Base-by-base conservation (phyloP, 2,113 vertebrate genomes). In the Bambusicola thoracicus region DNA sequence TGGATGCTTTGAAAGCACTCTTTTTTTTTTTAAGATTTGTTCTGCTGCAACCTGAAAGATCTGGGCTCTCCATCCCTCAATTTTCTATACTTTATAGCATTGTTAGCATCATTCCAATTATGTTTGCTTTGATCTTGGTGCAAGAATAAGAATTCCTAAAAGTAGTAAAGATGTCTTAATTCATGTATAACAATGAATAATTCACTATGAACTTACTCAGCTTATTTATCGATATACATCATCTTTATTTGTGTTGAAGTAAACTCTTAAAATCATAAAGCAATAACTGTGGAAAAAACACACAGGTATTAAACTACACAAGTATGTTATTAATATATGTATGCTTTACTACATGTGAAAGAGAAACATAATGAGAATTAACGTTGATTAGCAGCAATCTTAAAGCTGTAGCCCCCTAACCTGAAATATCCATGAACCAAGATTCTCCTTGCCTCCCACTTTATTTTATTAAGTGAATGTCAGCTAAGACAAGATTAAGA, bases 71-170 rank as follows among this genome's bases (percentile, higher is more conserved):
- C 29, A 65, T 67, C 25, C 86, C 87, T 77, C 63, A 59, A 1
- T 82, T 67, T 85, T 92, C 59, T 80, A 11, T 78, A 76, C 89
- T 91, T 94, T 74, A 83, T 81, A 74, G 25, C 46, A 87, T 72
- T 91, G 79, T 91, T 93, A 93, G 44, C 48, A 94, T 86, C 13
- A 72, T 81, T 94, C 21, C 69, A 94, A 89, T 90, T 92, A 93
- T 36, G 48, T 62, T 92, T 92, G 22, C 76, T 95, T 94, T 95
- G 88, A 95, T 97, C 85, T 86, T 69, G 40, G 81, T 76, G 62
- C 67, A 92, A 80, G 13, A 93, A 32, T 9, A 41, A 84, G 73
- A 90, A 84, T 92, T 65, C 49, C 85, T 74, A 81, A 78, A 94
- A 95, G 48, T 48, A 79, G 25, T 76, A 82, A 84, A 22, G 48